phyloP scores from a whole-genome alignment of 2,888 invertebrate genomes.

The Flabesymbios commensalis region DNA sequence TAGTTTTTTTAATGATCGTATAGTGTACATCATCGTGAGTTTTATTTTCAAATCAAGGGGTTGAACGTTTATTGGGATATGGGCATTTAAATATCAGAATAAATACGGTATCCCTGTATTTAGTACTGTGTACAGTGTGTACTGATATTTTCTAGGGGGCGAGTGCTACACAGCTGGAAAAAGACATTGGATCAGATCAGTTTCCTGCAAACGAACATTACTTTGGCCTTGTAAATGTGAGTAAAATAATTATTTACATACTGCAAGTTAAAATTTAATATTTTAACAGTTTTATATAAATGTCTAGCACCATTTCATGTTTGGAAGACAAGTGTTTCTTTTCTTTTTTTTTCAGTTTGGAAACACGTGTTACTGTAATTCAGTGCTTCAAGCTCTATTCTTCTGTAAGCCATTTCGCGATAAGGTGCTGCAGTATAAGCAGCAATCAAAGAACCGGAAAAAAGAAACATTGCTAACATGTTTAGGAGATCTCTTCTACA shows the following conservation, averaged over 20 bases:
- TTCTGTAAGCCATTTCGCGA: constrained; percentile 99
- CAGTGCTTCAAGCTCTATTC: constrained; percentile 97
- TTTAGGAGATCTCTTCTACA: constrained; percentile 96
- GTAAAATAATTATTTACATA: constrained; percentile 59
- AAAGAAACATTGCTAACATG: constrained; percentile 98
- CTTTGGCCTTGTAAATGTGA: constrained; percentile 98
- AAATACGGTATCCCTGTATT: no score
- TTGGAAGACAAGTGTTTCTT: no score
- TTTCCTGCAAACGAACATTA: constrained; percentile 99
- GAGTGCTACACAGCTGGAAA: constrained; percentile 95
- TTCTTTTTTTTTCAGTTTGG: constrained; percentile 73
- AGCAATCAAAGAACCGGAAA: constrained; percentile 62
- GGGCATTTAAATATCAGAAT: no score
- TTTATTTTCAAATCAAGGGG: no score
- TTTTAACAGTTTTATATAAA: no score
- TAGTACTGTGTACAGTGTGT: no score
- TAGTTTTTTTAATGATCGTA: no score
- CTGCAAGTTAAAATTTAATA: neutral
- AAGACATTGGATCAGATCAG: constrained; percentile 98
- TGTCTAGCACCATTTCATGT: no score
- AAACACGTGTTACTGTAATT: constrained; percentile 99
- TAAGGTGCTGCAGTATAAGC: constrained; percentile 95
- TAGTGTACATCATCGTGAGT: no score
- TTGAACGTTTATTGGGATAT: no score
- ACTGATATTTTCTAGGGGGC: no score